Conservation (phyloP, 2,113 vertebrate genomes). For the Vulpes lagopus region DNA sequence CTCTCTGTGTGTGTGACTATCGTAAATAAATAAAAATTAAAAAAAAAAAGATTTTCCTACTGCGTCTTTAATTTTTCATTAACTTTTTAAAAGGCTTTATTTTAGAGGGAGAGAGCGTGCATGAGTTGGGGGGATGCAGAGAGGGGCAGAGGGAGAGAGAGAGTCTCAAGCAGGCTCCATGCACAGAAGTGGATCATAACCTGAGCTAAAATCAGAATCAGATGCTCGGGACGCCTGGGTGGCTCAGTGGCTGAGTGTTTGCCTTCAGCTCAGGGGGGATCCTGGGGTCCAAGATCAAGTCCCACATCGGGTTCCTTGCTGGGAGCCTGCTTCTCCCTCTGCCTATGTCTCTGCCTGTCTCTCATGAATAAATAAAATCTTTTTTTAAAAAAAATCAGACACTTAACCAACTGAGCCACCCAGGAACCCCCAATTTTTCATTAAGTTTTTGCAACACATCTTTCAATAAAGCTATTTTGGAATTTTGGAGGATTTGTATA, state of each 20-base stretch:
- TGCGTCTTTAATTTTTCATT: neutral
- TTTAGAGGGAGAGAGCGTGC: neutral
- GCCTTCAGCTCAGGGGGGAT: too few relatives aligned
- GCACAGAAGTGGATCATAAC: neutral
- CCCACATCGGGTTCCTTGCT: too few relatives aligned
- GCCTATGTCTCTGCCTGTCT: too few relatives aligned
- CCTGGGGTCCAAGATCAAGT: too few relatives aligned
- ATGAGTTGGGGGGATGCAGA: neutral
- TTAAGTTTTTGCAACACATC: neutral
- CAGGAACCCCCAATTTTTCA: neutral
- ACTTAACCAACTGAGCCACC: neutral
- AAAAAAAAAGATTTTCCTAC: neutral
- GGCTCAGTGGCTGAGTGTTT: too few relatives aligned
- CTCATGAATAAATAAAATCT: too few relatives aligned
- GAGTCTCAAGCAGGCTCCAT: neutral
- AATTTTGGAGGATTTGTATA: neutral
- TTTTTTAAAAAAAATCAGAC: neutral
- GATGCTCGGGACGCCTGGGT: too few relatives aligned
- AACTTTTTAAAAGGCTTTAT: neutral
- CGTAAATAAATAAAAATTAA: too few relatives aligned
- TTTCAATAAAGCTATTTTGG: neutral
- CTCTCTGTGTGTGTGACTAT: too few relatives aligned
- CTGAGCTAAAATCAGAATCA: neutral
- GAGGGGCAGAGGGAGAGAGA: neutral
- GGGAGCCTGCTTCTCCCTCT: too few relatives aligned